Conservation (phyloP, 2,113 vertebrate species). For the Chlorodrepanis virens region DNA sequence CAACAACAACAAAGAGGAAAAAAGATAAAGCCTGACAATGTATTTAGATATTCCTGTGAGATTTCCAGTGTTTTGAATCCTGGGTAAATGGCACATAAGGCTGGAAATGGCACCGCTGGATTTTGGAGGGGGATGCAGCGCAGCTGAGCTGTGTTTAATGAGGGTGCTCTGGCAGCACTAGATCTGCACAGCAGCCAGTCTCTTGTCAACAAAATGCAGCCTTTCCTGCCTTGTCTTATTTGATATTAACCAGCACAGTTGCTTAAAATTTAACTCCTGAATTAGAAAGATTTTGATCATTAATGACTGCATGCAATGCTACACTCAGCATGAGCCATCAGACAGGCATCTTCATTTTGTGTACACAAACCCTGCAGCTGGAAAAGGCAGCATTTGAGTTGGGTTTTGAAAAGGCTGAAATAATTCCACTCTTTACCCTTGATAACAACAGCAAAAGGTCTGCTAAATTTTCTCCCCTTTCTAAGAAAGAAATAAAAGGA, state of each 20-base stretch:
- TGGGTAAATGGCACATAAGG: not conserved
- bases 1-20: not conserved
- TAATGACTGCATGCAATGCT: not conserved
- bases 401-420: not conserved
- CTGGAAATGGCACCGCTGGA: not conserved
- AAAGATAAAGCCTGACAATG: not conserved
- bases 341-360: constrained; percentile 13
- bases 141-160: not conserved
- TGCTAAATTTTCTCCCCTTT: not conserved
- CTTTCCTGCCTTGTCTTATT: constrained; percentile 1
- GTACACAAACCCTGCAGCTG: not conserved
- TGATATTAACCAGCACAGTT: constrained; percentile 20
- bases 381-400: not conserved
- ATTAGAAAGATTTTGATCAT: constrained; percentile 53
- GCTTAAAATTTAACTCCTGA: constrained; percentile 56
- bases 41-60: not conserved
- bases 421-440: not conserved
- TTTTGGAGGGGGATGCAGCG: not conserved
- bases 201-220: not conserved
- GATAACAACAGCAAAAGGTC: not conserved
- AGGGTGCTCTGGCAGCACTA: not conserved
- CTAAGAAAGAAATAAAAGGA: not conserved
- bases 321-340: constrained; percentile 23
- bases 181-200: not conserved
- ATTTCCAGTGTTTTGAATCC: not conserved